These are phyloP conservation scores for Nowickia ferox DNA, from an alignment of 2,888 invertebrate species.

Conservation along the genomic window DNA sequence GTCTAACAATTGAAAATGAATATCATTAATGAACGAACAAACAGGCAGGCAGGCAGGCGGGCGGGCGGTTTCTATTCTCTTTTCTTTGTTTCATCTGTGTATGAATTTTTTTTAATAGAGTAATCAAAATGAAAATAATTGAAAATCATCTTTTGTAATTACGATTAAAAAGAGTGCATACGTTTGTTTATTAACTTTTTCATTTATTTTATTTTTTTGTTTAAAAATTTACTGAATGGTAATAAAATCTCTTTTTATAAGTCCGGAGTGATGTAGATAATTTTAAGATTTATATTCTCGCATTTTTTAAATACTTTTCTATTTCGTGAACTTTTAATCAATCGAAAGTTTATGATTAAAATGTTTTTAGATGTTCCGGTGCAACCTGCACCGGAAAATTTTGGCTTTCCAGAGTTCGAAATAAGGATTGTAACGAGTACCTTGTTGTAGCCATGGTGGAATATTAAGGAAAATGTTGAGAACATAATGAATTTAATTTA, in stretches of 20 bases:
- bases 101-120: slow-evolving; percentile 52
- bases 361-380: neutral
- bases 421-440: too few species aligned
- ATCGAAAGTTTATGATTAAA: neutral
- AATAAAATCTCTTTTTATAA: neutral
- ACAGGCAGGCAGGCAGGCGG: neutral
- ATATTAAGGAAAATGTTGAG: too few species aligned
- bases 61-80: slow-evolving; percentile 8
- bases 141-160: slow-evolving; percentile 61
- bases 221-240: neutral
- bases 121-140: slow-evolving; percentile 67
- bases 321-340: neutral
- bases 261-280: neutral
- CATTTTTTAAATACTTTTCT: neutral
- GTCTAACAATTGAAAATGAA: slow-evolving; percentile 57
- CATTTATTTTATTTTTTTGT: neutral
- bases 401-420: too few species aligned
- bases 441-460: too few species aligned
- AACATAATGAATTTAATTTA: too few species aligned
- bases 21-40: slow-evolving; percentile 67
- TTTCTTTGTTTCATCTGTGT: slow-evolving; percentile 10
- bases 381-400: too few species aligned
- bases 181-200: slow-evolving; percentile 8
- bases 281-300: neutral
- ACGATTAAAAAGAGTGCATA: neutral